A percentile compares a stretch with the other conserved stretches of the same genome.
Conservation (phyloP, 2,888 invertebrate species). For the Enchytraeus crypticus region DNA sequence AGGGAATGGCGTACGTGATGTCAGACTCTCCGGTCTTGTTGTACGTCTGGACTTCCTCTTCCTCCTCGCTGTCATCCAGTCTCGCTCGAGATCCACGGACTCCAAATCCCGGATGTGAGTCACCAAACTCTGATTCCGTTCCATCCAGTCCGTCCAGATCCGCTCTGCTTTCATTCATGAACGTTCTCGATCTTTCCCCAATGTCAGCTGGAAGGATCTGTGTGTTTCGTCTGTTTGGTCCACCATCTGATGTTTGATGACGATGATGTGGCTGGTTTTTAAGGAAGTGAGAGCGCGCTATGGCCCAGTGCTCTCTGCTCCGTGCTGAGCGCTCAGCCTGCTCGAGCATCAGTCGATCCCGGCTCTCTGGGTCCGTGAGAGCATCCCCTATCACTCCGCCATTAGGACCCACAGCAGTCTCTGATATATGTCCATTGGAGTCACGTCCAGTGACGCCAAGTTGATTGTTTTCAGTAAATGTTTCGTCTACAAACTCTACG, state of each 20-base stretch:
- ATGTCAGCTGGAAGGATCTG: too few species aligned
- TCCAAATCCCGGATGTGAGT: neutral
- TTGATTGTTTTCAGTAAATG: too few species aligned
- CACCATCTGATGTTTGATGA: too few species aligned
- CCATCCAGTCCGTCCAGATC: too few species aligned
- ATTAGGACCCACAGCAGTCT: too few species aligned
- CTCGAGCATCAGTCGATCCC: neutral
- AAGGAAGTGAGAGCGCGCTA: neutral
- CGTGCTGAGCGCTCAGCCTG: neutral
- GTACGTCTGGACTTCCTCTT: slow-evolving; percentile 6
- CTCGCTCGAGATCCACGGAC: neutral
- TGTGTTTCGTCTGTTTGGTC: neutral
- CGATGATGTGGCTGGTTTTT: neutral
- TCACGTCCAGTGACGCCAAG: too few species aligned
- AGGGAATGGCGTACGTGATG: slow-evolving; percentile 85
- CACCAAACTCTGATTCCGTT: too few species aligned
- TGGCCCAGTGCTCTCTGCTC: neutral
- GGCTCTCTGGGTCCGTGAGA: neutral
- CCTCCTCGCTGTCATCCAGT: slow-evolving; percentile 10
- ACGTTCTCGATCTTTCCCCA: too few species aligned
- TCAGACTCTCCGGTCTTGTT: slow-evolving; percentile 55
- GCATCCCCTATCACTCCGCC: too few species aligned
- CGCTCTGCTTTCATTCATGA: too few species aligned
- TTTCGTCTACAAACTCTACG: too few species aligned
- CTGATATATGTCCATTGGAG: too few species aligned